Evolutionary conservation across 2,113 vertebrate genomes (phyloP), one percentile per base, ranked within the genome.

Genomic region (Cervus canadensis): DNA sequence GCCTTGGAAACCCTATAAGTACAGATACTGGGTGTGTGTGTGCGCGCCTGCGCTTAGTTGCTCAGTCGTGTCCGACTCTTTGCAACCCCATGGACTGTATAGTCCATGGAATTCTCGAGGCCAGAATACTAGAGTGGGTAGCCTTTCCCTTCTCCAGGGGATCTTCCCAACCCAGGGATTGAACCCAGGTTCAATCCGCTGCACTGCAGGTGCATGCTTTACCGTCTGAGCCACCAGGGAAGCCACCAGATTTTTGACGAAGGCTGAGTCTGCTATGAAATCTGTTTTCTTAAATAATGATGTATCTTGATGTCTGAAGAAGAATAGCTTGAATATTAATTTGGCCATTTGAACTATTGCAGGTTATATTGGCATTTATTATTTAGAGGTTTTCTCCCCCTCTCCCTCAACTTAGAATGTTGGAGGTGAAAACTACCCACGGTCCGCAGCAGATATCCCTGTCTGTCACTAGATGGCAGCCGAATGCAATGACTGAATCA

Each of bases 401-500:
- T 52, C 79, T n/a, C 9, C 30, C 12, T 7, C 33, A 40, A 14
- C 28, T 95, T 21, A 7, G 50, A 40, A 60, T 33, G 9, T 48
- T 14, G 9, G 45, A 87, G 25, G 7, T 26, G 7, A 59, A 87
- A 48, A 57, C 28, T 17, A 3, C 15, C 6, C 0, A 0, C 0
- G 1, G 62, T 30, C 28, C 9, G 13, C 43, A 11, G 87, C 36
- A 15, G 7, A 50, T 57, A 45, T 1, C 7, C 1, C 0, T 0
- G 43, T 56, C 16, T 54, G 45, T n/a, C 98, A 50, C 93, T 59
- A 98, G 99, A 97, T 98, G 98, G 98, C 98, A 98, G 91, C 50
- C 16, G 5, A 40, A 92, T 90, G 97, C 89, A 87, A 84, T 91
- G 56, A 82, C 50, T 40, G 45, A 67, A 52, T 21, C 11, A 1